Evolutionary conservation across 2,113 vertebrate genomes (phyloP), one percentile per base, ranked within the genome.

Genomic region (Charadrius vociferus): DNA sequence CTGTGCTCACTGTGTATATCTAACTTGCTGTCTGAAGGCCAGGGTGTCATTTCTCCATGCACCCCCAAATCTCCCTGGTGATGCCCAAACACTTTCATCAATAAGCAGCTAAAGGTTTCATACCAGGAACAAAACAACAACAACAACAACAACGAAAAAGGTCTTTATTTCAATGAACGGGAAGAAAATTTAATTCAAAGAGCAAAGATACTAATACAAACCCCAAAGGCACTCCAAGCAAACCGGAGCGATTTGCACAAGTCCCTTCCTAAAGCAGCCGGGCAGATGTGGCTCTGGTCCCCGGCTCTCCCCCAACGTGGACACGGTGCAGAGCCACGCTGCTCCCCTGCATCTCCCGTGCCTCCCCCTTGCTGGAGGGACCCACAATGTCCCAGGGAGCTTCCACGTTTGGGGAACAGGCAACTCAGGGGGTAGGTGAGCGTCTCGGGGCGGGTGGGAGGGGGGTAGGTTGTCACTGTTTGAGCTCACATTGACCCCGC

Each of bases 1-100:
- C 43, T 1, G 0, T 10, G 15, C 45, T 66, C 34, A 23, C 58
- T 22, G 13, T 14, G 17, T 29, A 39, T 7, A 4, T 27, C 34
- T 39, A 43, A 30, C 24, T 47, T 22, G 34, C 30, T 36, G 12
- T 5, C 45, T 77, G 49, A 43, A 68, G 27, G 12, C 10, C 52
- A 55, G 9, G 29, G 4, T 1, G 0, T 62, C 37, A 70, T 37
- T 4, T 22, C 50, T 82, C 62, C 71, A 16, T 0, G 0, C 1
- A 0, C 27, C 55, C 72, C 65, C 52, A 70, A 0, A 39, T 16
- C 26, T 58, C 67, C 53, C 37, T 30, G 14, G 11, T 12, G 37
- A 81, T 27, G 5, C 12, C 19, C 43, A 41, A 50, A 13, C 20
- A 7, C n/a, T 43, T 91, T 20, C 15, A 47, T 7, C 55, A 53